Conservation (phyloP, 1,140 invertebrate species). For the Ceratoteleas bidentatus region DNA sequence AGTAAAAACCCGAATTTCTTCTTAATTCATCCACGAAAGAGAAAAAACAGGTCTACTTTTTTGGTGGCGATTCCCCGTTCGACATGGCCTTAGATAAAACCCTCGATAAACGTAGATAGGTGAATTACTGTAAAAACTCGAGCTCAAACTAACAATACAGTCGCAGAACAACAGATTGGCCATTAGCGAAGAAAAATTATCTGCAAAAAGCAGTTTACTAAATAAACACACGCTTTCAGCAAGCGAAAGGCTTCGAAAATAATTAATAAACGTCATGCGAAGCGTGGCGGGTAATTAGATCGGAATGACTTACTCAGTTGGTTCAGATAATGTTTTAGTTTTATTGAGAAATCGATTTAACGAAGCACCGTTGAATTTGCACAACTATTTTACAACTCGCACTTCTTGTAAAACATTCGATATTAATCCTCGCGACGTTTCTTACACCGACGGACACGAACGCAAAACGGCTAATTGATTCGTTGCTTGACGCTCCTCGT, state of each 20-base stretch:
- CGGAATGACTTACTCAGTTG: slow-evolving; percentile 4
- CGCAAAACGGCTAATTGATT: slow-evolving; percentile 38
- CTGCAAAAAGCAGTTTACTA: neutral
- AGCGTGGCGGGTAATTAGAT: neutral
- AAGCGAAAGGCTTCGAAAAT: neutral
- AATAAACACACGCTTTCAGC: no score
- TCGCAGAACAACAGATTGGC: no score
- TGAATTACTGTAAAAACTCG: no score
- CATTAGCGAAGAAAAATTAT: no score
- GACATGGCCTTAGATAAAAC: no score
- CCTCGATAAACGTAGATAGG: no score
- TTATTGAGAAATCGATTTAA: slow-evolving; percentile 66
- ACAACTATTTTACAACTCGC: slow-evolving; percentile 50
- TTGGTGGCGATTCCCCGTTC: no score
- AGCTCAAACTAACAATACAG: no score
- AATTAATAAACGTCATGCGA: neutral
- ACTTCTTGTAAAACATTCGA: slow-evolving; percentile 62
- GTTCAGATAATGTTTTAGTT: slow-evolving; percentile 51
- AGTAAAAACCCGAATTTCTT: no score
- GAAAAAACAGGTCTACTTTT: no score
- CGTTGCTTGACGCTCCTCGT: slow-evolving; percentile 41
- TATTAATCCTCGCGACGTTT: slow-evolving; percentile 48
- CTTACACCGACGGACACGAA: slow-evolving; percentile 37
- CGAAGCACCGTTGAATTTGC: slow-evolving; percentile 66
- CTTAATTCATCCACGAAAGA: no score